Base-by-base conservation (phyloP, 2,888 invertebrate genomes). In the Horisme vitalbata region DNA sequence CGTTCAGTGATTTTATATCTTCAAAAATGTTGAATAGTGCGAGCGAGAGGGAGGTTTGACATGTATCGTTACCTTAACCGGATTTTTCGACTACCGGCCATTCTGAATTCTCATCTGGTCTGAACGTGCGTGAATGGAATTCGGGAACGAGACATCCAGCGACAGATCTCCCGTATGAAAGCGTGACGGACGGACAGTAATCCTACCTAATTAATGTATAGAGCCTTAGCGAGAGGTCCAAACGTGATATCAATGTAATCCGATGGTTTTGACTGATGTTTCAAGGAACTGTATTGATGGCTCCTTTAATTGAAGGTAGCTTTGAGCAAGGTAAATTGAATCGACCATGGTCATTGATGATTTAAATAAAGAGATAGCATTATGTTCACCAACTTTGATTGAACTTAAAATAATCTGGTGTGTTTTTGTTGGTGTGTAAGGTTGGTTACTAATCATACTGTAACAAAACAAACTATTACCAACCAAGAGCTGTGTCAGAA, bases 191-290 rank as follows among this genome's bases (percentile, higher is more conserved):
- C 59, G 52, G 61, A 59, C 60, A 53, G 46, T 71, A 68, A 74
- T 70, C 61, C 61, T 36, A 37, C 52, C 57, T 74, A 70, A 73
- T 74, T 69, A 71, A 70, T 71, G 61, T 63, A 69, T 65, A 59
- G 60, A 60, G 52, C 37, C 56, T 59, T 50, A 41, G 48, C 54
- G 57, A 61, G 62, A 61, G 55, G 55, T 62, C 61, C 49, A 49
- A 57, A 60, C 55, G 51, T 52, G 57, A 61, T 61, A 65, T 61
- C 59, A 55, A 61, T 64, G 55, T 65, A 59, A 66, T 58, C 54
- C 55, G 20, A 51, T 36, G 34, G 34, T 43, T 47, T 50, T 26
- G 27, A 28, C 20, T 44, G n/a, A 31, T 13, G 37, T 45, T 47
- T 58, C 45, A 51, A 35, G 31, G 31, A n/a, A n/a, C n/a, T n/a